A percentile compares a stretch with the other conserved stretches of the same genome.
Conservation (phyloP, 2,113 vertebrate genomes). For the Fukomys damarensis region DNA sequence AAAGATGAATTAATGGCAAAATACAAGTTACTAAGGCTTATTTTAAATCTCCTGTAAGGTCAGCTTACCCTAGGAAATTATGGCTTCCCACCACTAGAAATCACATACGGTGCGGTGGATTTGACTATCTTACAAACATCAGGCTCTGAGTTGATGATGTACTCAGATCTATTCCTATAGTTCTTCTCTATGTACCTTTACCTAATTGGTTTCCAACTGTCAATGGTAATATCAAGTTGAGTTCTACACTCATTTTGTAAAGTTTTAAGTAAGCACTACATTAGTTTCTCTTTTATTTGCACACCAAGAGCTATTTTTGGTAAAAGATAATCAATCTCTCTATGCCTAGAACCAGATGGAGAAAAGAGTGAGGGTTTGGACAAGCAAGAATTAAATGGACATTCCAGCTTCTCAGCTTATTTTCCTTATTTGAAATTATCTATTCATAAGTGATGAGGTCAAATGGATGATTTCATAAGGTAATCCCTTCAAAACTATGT, state of each 20-base stretch:
- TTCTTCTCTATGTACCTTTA: background rate
- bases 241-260: background rate
- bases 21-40: background rate
- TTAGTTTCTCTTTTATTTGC: background rate
- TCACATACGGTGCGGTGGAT: background rate
- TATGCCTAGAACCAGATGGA: background rate
- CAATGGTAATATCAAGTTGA: background rate
- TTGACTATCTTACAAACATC: background rate
- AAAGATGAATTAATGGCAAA: background rate
- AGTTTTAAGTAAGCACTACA: background rate
- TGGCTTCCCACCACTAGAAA: background rate
- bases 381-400: background rate
- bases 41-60: background rate
- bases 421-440: background rate
- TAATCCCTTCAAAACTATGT: background rate
- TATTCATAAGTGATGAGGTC: background rate
- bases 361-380: background rate
- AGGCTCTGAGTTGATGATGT: background rate
- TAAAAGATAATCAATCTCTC: background rate
- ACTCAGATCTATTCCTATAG: background rate
- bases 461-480: background rate
- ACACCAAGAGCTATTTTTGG: background rate
- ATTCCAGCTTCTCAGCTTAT: background rate
- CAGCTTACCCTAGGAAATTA: background rate
- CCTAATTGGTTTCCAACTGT: background rate